These are phyloP conservation scores for Phalacrocorax carbo DNA, from an alignment of 2,113 vertebrate species.

Conservation along the genomic window DNA sequence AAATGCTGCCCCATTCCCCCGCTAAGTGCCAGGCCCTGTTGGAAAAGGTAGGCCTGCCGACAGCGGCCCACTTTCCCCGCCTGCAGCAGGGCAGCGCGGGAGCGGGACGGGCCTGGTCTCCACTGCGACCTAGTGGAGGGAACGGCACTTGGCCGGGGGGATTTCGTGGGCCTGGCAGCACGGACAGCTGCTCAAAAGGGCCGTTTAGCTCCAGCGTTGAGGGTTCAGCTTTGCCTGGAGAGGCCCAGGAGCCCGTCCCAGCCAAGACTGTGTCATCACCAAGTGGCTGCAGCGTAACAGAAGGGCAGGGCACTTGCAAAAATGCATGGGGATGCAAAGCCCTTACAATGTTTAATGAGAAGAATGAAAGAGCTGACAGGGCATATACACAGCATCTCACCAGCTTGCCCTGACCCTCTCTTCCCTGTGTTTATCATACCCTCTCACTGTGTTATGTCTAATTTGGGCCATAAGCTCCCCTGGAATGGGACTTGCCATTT, in stretches of 20 bases:
- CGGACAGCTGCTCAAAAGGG: neutral
- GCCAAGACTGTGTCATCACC: neutral
- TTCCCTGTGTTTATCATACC: neutral
- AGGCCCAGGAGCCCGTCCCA: neutral
- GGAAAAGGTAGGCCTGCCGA: rapidly evolving
- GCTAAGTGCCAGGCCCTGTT: neutral
- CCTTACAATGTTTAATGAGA: neutral
- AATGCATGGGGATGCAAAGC: neutral
- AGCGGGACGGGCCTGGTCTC: neutral
- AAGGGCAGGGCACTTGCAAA: rapidly evolving
- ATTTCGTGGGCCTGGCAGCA: neutral
- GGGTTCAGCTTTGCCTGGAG: neutral
- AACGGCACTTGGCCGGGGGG: neutral
- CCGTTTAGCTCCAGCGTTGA: neutral
- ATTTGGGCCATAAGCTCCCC: neutral
- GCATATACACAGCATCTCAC: neutral
- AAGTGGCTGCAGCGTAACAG: neutral
- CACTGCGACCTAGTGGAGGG: neutral
- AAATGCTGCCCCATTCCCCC: neutral
- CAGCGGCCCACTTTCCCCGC: neutral
- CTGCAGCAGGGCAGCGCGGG: neutral
- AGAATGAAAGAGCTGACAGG: neutral
- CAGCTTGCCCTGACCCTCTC: neutral
- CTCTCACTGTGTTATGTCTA: neutral
- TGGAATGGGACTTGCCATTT: neutral